Evolutionary conservation across 2,797 vertebrate species (phyloP).

Genomic region (Syndactyla subalaris): DNA sequence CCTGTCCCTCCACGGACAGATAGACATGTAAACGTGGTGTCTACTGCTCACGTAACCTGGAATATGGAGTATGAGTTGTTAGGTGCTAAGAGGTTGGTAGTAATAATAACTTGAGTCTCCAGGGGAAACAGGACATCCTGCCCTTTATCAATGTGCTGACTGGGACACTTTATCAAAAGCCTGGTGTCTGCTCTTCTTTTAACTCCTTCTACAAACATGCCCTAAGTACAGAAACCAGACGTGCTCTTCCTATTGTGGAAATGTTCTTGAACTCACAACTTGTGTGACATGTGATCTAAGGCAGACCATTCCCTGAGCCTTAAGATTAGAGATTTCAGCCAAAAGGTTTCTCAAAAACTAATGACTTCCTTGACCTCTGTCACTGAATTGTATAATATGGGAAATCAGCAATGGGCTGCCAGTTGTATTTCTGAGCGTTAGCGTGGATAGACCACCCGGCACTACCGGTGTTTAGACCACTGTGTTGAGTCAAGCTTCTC

Average conservation of each 20-base stretch:
- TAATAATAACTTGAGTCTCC: conserved; percentile 28
- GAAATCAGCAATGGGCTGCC: background rate
- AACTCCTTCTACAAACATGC: background rate
- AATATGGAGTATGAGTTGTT: background rate
- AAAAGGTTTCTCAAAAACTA: background rate
- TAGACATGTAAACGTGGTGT: background rate
- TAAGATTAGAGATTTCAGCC: background rate
- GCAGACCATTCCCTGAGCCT: background rate
- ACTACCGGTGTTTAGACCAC: background rate
- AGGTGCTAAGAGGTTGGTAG: conserved; percentile 4
- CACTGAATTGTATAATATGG: background rate
- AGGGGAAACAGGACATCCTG: background rate
- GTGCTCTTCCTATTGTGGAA: background rate
- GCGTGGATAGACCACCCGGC: fast-evolving
- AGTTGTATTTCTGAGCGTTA: background rate
- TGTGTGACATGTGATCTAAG: background rate
- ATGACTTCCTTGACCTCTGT: background rate
- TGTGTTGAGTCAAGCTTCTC: background rate
- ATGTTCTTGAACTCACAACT: background rate
- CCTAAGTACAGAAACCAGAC: background rate
- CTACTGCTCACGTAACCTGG: background rate
- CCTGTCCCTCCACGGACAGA: background rate
- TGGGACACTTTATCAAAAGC: conserved; percentile 16
- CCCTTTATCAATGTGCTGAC: background rate
- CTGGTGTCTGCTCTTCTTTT: background rate